Evolutionary conservation across 2,797 vertebrate genomes (phyloP).

Genomic region (Rhinella marina): DNA sequence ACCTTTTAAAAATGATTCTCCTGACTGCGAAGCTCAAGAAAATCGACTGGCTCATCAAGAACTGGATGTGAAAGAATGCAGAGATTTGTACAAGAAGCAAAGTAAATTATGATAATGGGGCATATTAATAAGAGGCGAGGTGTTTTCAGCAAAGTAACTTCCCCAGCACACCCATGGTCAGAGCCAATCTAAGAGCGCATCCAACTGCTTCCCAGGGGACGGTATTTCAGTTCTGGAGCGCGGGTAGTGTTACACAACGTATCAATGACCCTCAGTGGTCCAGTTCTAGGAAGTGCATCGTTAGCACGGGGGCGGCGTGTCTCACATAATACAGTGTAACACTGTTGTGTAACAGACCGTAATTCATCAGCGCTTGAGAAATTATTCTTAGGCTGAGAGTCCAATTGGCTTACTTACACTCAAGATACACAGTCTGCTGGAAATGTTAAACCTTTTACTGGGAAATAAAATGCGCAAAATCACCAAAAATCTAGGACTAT

Average conservation of each 20-base stretch:
- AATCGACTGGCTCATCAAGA: constrained; percentile 41
- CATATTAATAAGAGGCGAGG: not conserved
- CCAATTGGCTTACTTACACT: not conserved
- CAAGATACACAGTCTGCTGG: not conserved
- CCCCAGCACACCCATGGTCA: not conserved
- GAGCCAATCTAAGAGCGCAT: constrained; percentile 22
- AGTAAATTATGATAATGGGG: constrained; percentile 29
- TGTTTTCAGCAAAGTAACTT: constrained; percentile 17
- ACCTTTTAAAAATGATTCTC: constrained; percentile 33
- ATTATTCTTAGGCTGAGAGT: not conserved
- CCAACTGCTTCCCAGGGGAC: not conserved
- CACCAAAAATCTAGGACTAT: not conserved
- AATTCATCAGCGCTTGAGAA: constrained; percentile 12
- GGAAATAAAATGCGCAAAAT: constrained; percentile 5
- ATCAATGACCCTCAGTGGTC: constrained; percentile 43
- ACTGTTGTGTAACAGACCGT: not conserved
- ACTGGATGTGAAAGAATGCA: not conserved
- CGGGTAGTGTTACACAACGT: not conserved
- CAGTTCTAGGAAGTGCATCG: not conserved
- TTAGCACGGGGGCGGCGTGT: not conserved
- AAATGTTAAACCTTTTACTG: not conserved
- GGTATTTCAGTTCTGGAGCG: not conserved
- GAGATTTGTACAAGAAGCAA: constrained; percentile 23
- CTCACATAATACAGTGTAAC: not conserved
- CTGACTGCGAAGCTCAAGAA: constrained; percentile 11